phyloP scores from a whole-genome alignment of 2,113 vertebrate species.

The Percina caprodes region DNA sequence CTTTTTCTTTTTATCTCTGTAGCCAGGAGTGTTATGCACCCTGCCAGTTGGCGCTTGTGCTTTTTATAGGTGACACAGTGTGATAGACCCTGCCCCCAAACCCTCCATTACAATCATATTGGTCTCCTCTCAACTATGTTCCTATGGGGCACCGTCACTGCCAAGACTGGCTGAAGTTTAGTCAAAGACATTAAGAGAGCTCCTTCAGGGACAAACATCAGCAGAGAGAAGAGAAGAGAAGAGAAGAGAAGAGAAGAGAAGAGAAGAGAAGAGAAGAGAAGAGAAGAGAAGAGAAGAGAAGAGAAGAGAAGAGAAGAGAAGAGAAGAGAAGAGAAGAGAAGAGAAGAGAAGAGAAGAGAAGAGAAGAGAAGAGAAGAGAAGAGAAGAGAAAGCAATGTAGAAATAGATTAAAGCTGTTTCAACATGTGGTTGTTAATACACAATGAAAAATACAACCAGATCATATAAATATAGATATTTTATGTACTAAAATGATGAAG shows the following conservation, averaged over 20 bases:
- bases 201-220: slow-evolving; percentile 75
- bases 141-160: slow-evolving; percentile 74
- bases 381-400: background rate
- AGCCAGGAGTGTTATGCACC: slow-evolving; percentile 72
- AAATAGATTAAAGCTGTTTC: background rate
- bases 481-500: background rate
- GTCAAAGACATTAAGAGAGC: slow-evolving; percentile 80
- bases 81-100: slow-evolving; percentile 77
- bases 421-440: background rate
- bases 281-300: background rate
- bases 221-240: slow-evolving; percentile 25
- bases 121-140: slow-evolving; percentile 76
- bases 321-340: slow-evolving; percentile 10
- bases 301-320: background rate
- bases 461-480: background rate
- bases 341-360: slow-evolving; percentile 9
- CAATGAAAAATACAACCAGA: background rate
- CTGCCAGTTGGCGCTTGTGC: slow-evolving; percentile 69
- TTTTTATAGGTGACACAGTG: slow-evolving; percentile 77
- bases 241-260: slow-evolving; percentile 11
- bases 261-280: slow-evolving; percentile 9
- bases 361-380: background rate
- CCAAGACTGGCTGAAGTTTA: slow-evolving; percentile 80
- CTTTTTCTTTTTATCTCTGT: slow-evolving; percentile 24
- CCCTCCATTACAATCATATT: slow-evolving; percentile 78